Conservation (phyloP, 2,113 vertebrate species). For the Megalops atlanticus region DNA sequence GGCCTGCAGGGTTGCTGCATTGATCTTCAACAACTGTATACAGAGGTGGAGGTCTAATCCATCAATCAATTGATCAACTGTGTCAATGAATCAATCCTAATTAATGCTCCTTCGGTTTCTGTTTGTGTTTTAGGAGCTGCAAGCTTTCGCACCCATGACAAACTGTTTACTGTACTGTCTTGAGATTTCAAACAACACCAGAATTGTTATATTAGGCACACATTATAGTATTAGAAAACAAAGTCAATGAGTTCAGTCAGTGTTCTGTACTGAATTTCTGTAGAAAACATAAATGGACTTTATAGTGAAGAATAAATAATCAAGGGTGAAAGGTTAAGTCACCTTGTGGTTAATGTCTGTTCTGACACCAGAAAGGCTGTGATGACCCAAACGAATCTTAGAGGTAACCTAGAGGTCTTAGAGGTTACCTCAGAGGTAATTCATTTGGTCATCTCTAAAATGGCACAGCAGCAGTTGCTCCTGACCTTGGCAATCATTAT, state of each 20-base stretch:
- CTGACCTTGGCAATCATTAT: neutral
- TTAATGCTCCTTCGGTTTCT: neutral
- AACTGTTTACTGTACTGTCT: neutral
- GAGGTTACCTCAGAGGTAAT: neutral
- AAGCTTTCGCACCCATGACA: neutral
- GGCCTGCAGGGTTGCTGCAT: conserved; percentile 46
- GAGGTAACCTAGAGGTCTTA: too few relatives aligned
- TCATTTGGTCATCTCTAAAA: neutral
- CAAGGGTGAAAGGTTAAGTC: too few relatives aligned
- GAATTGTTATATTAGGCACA: too few relatives aligned
- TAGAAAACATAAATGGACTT: too few relatives aligned
- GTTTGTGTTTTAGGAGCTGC: neutral
- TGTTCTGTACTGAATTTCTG: too few relatives aligned
- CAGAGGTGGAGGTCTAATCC: conserved; percentile 24
- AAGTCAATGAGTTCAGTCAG: too few relatives aligned
- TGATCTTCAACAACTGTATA: conserved; percentile 62
- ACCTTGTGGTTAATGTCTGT: too few relatives aligned
- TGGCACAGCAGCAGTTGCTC: neutral
- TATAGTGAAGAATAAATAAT: too few relatives aligned
- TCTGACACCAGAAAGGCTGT: too few relatives aligned
- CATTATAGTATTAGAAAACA: too few relatives aligned
- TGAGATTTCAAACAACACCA: too few relatives aligned
- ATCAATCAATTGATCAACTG: conserved; percentile 9
- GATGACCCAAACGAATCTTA: too few relatives aligned
- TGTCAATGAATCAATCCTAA: conserved; percentile 22